Evolutionary conservation across 2,113 vertebrate genomes (phyloP).

Genomic region (Periophthalmodon schlosseri): DNA sequence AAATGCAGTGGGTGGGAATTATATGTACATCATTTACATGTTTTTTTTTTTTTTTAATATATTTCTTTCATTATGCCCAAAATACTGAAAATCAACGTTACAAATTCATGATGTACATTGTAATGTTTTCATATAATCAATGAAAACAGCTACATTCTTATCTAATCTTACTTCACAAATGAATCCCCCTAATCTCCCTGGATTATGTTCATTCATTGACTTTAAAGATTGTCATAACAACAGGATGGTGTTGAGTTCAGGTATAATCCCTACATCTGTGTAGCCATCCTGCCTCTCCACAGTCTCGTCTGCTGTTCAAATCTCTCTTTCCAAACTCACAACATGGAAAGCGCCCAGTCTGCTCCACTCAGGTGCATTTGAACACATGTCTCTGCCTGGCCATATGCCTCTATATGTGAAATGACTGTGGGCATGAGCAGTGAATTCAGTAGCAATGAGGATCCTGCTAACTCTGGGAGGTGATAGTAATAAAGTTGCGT

Average conservation of each 20-base stretch:
- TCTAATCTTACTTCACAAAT: conserved; percentile 29
- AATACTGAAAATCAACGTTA: too few relatives aligned
- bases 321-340: conserved; percentile 39
- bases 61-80: too few relatives aligned
- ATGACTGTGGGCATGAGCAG: conserved; percentile 23
- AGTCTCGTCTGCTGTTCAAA: conserved; percentile 26
- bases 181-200: conserved; percentile 51
- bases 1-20: too few relatives aligned
- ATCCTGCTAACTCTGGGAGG: conserved; percentile 3
- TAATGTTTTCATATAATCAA: too few relatives aligned
- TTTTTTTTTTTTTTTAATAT: too few relatives aligned
- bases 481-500: background rate
- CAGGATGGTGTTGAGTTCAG: conserved; percentile 49
- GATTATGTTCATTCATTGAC: conserved; percentile 45
- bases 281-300: conserved; percentile 32
- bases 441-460: conserved; percentile 5
- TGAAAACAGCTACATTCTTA: background rate
- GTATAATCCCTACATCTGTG: conserved; percentile 50
- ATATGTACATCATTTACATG: too few relatives aligned
- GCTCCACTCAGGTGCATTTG: conserved; percentile 45
- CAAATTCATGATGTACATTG: too few relatives aligned
- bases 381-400: conserved; percentile 37
- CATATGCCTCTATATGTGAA: conserved; percentile 45
- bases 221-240: conserved; percentile 34
- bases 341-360: conserved; percentile 34